Base-by-base conservation (phyloP, 2,888 invertebrate species). In the Coecobrya sp. region DNA sequence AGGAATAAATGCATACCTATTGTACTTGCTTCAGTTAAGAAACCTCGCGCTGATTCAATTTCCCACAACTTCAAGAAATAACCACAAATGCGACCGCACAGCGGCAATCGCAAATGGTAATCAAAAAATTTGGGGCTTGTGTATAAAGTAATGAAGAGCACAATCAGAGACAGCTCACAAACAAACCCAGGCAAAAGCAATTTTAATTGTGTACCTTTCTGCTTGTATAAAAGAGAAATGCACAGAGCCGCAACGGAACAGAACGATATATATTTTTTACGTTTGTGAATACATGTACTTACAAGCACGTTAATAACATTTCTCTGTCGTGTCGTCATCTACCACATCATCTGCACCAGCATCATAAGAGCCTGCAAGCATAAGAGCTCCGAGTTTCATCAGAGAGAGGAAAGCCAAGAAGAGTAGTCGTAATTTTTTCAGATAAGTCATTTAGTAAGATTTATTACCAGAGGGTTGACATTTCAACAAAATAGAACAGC, bases 401-500 rank as follows among this genome's bases (percentile, higher is more conserved):
- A 89, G 70, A 79, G 70, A 79, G 55, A 36, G 22, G 42, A 36
- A 82, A 70, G 81, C 42, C 42, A 70, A 89, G 82, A 79, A 45
- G 36, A 59, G 73, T 73, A 89, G 65, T 89, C 86, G 86, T 87
- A 87, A 88, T 89, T 68, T 89, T 89, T 81, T 59, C n/a, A 89
- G 89, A 89, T 89, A 94, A 94, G 94, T 94, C 94, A 94, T 95
- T 94, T 94, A 93, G 93, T 94, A 95, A 95, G 94, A 95, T 95
- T 95, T 95, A 95, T 95, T 93, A 93, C 93, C 93, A 81, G 93
- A 92, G 93, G 94, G 94, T 94, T 95, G 94, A 95, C 94, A 95
- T 95, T 93, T 95, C 93, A 94, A 95, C 94, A 95, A 95, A 95
- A 95, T 95, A 94, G 94, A 94, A 93, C 94, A 94, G 94, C 94